Conservation (phyloP, 2,888 invertebrate species). For the Salpingus planirostris region DNA sequence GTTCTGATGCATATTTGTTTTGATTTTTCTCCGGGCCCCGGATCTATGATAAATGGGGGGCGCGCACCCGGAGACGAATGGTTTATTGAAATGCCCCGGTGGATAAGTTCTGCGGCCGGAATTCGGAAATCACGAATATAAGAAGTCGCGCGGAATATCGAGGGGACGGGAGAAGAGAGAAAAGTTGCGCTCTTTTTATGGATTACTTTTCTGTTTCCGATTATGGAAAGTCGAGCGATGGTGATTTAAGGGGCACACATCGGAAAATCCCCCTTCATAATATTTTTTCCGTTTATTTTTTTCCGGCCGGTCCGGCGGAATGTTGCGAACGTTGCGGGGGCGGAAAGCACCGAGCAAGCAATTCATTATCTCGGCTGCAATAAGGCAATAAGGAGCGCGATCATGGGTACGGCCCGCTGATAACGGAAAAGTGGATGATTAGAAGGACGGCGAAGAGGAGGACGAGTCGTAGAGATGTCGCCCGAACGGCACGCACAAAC, state of each 20-base stretch:
- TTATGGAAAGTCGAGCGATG: constrained; percentile 24
- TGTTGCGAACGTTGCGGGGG: too few relatives aligned
- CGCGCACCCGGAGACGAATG: constrained; percentile 38
- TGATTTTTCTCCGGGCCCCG: constrained; percentile 34
- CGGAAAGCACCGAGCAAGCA: too few relatives aligned
- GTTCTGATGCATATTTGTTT: constrained; percentile 43
- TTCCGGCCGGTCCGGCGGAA: too few relatives aligned
- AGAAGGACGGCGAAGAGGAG: constrained; percentile 36
- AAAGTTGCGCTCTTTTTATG: constrained; percentile 23
- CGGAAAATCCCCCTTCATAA: background rate
- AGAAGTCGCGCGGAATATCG: too few relatives aligned
- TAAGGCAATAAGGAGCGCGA: too few relatives aligned
- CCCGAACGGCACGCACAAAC: constrained; percentile 33
- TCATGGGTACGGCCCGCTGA: too few relatives aligned
- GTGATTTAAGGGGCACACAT: constrained; percentile 13
- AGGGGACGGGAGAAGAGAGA: constrained; percentile 23
- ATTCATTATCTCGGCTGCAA: constrained; percentile 11
- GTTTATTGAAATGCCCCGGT: constrained; percentile 39
- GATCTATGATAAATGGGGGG: constrained; percentile 37
- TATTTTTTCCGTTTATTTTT: too few relatives aligned
- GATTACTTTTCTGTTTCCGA: constrained; percentile 31
- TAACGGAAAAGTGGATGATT: constrained; percentile 19
- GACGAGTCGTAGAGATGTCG: constrained; percentile 35
- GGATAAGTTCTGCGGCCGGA: constrained; percentile 31
- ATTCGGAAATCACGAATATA: constrained; percentile 29